These are phyloP conservation scores for Trissoscelio sp. DNA, from an alignment of 2,888 invertebrate species.

Conservation along the genomic window DNA sequence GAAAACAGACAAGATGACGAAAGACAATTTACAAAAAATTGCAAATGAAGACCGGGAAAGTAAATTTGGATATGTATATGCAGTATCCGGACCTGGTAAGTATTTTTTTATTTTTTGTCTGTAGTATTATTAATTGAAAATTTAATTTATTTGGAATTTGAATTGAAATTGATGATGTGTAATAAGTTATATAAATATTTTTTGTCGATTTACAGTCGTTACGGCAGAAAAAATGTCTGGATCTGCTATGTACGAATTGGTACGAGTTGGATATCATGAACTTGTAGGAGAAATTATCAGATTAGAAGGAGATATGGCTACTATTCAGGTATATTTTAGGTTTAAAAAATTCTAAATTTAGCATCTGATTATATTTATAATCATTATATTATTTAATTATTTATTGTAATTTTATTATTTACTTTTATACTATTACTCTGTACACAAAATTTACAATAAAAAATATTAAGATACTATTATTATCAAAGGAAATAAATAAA, in stretches of 20 bases:
- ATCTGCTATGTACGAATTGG: constrained; percentile 99
- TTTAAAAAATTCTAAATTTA: no score
- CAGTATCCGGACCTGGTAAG: constrained; percentile 99
- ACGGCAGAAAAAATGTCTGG: constrained; percentile 99
- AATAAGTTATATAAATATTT: constrained; percentile 45
- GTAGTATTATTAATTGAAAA: no score
- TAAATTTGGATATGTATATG: constrained; percentile 96
- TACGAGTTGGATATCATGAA: constrained; percentile 98
- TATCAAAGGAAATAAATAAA: no score
- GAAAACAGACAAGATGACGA: constrained; percentile 85
- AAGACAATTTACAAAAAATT: constrained; percentile 88
- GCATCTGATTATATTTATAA: no score
- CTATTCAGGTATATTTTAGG: constrained; percentile 95
- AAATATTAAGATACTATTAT: no score
- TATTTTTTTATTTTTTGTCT: constrained; percentile 57
- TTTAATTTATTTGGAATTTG: no score
- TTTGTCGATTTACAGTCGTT: constrained; percentile 89
- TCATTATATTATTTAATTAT: no score
- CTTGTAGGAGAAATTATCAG: constrained; percentile 99
- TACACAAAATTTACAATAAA: no score
- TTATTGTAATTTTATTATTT: no score
- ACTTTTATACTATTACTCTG: no score
- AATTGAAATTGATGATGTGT: not conserved
- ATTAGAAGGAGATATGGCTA: constrained; percentile 99
- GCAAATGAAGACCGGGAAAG: constrained; percentile 94